Base-by-base conservation (phyloP, 2,888 invertebrate species). In the Zygaena filipendulae region DNA sequence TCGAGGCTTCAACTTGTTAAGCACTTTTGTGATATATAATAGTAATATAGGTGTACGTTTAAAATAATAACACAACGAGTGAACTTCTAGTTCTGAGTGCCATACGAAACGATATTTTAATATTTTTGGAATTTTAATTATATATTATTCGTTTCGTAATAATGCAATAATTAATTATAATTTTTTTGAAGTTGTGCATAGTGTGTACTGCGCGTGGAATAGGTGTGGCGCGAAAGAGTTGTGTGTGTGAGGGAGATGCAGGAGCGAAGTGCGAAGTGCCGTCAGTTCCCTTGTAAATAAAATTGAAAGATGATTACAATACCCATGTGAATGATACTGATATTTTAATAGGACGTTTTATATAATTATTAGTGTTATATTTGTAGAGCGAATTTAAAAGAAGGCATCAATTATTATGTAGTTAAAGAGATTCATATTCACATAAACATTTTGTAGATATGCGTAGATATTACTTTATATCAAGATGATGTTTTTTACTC, bases 11-110 rank as follows among this genome's bases (percentile, higher is more conserved):
- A 53, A 52, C n/a, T 59, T 67, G 61, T 60, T 53, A 68, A 74
- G 66, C 66, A 63, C 67, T 62, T 59, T 72, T 77, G 79, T 77
- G 77, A 79, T 77, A 77, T 70, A 61, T 57, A 59, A 40, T 36
- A 49, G n/a, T 72, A 77, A 70, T 59, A 42, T 74, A 74, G 67
- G 42, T 50, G 54, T 77, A 77, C 62, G 52, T 35, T 36, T 34
- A 47, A 50, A 42, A 42, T 42, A n/a, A n/a, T n/a, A n/a, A n/a
- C n/a, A n/a, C 49, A 48, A 60, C 67, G 69, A 69, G 69, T 54
- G 49, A 43, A 48, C 48, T 41, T 56, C 70, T 74, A 70, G 64
- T 64, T 53, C 56, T 45, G 61, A 69, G 75, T 75, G 77, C 74
- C 75, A 74, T 74, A 60, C 52, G 57, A 52, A 60, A 60, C 56